A percentile compares a stretch with the other conserved stretches of the same genome.
Evolutionary conservation across 2,888 invertebrate species (phyloP).

Genomic region (Leucophora obtusa): DNA sequence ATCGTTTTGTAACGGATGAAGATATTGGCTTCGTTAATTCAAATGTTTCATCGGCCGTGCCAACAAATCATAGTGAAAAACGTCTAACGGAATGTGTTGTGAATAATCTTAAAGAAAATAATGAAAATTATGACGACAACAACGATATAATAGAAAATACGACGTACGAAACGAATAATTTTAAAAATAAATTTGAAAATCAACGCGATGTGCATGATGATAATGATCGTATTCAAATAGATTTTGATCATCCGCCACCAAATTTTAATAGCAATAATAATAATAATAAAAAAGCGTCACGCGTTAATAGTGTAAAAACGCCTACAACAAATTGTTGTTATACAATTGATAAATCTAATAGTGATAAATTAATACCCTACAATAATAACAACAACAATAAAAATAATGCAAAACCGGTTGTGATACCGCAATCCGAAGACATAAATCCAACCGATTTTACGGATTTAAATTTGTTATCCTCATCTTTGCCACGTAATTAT

Average conservation of each 20-base stretch:
- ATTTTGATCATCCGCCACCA: slow-evolving; percentile 1
- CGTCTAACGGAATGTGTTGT: slow-evolving; percentile 52
- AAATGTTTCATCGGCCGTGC: slow-evolving; percentile 60
- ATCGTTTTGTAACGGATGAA: slow-evolving; percentile 76
- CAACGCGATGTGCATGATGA: neutral
- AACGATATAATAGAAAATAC: slow-evolving; percentile 41
- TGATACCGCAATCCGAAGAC: slow-evolving; percentile 48
- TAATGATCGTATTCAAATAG: slow-evolving; percentile 28
- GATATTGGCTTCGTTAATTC: slow-evolving; percentile 68
- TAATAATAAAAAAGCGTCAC: slow-evolving; percentile 39
- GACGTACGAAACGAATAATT: slow-evolving; percentile 45
- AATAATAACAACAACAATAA: slow-evolving; percentile 2
- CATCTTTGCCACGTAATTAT: slow-evolving; percentile 66
- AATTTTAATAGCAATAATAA: neutral
- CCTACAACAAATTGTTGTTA: slow-evolving; percentile 75
- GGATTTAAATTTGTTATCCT: slow-evolving; percentile 47
- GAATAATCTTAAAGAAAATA: slow-evolving; percentile 21
- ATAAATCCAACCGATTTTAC: neutral
- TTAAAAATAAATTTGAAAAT: slow-evolving; percentile 48
- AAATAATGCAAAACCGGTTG: slow-evolving; percentile 54
- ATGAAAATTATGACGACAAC: slow-evolving; percentile 43
- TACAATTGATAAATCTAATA: slow-evolving; percentile 71
- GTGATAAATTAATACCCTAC: slow-evolving; percentile 47
- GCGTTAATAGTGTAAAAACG: slow-evolving; percentile 53
- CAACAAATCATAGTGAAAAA: slow-evolving; percentile 31